Evolutionary conservation across 2,888 invertebrate genomes (phyloP).

Genomic region (Leptopilina drosophilae): DNA sequence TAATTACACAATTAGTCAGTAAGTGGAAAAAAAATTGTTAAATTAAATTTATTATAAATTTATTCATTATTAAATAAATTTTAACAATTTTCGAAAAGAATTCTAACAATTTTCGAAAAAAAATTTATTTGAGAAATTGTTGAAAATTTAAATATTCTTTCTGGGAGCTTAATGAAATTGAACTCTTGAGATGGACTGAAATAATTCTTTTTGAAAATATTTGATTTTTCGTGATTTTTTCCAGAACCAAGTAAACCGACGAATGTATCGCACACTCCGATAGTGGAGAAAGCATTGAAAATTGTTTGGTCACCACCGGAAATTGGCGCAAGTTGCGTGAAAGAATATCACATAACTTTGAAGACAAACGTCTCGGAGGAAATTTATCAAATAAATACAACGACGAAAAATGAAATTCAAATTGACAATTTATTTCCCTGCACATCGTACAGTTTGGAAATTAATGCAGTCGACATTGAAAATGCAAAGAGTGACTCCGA

Average conservation of each 20-base stretch:
- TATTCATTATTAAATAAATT: not conserved
- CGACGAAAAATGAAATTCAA: constrained; percentile 50
- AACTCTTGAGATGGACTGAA: too few relatives aligned
- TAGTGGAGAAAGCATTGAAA: constrained; percentile 55
- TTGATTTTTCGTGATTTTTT: not conserved
- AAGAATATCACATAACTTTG: constrained; percentile 61
- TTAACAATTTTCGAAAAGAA: not conserved
- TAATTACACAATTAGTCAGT: constrained; percentile 64
- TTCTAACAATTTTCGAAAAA: not conserved
- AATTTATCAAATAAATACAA: constrained; percentile 28
- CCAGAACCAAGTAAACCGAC: constrained; percentile 61
- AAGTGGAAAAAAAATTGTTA: constrained; percentile 39
- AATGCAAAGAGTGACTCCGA: constrained; percentile 50
- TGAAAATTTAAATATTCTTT: too few relatives aligned
- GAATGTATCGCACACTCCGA: constrained; percentile 49
- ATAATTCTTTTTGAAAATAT: too few relatives aligned
- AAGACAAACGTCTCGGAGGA: constrained; percentile 42
- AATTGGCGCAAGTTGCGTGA: constrained; percentile 61
- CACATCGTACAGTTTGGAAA: constrained; percentile 57
- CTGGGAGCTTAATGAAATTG: too few relatives aligned
- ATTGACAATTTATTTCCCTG: constrained; percentile 64
- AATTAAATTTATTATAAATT: too few relatives aligned
- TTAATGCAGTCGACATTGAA: constrained; percentile 60
- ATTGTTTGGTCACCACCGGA: constrained; percentile 64
- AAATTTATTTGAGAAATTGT: too few relatives aligned